Conservation (phyloP, 1,140 invertebrate species). For the Gonatopus flavifemur region DNA sequence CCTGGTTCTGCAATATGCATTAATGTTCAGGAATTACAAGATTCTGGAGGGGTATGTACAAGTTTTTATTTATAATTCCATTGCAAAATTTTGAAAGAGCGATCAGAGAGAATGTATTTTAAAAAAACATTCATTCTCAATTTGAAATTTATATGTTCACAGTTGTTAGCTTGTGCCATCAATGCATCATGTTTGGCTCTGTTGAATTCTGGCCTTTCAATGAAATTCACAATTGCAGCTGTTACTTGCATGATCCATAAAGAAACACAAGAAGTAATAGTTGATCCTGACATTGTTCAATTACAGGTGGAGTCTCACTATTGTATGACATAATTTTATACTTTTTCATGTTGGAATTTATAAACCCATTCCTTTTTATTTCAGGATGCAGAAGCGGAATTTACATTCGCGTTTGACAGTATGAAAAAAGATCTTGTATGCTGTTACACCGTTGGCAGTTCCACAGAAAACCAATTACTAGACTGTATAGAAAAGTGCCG, state of each 20-base stretch:
- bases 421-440: conserved; percentile 65
- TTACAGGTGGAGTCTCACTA: conserved; percentile 47
- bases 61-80: conserved; percentile 1
- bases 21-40: conserved; percentile 84
- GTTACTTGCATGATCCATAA: conserved; percentile 71
- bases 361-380: too few species aligned
- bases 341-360: conserved; percentile 1
- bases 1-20: conserved; percentile 77
- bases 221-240: conserved; percentile 80
- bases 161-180: conserved; percentile 78
- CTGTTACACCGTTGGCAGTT: conserved; percentile 69
- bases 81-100: background rate
- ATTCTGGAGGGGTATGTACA: conserved; percentile 74
- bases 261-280: conserved; percentile 62
- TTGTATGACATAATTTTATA: background rate
- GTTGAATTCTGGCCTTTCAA: conserved; percentile 76
- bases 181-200: conserved; percentile 81
- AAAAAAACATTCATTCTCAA: conserved; percentile 2
- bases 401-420: conserved; percentile 75
- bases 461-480: conserved; percentile 66
- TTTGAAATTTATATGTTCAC: conserved; percentile 23
- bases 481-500: conserved; percentile 66
- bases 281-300: conserved; percentile 66
- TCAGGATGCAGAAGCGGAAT: conserved; percentile 58
- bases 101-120: background rate